A percentile compares a stretch with the other conserved stretches of the same genome.
phyloP scores from a whole-genome alignment of 1,140 invertebrate species.

The Drosophila pandora region DNA sequence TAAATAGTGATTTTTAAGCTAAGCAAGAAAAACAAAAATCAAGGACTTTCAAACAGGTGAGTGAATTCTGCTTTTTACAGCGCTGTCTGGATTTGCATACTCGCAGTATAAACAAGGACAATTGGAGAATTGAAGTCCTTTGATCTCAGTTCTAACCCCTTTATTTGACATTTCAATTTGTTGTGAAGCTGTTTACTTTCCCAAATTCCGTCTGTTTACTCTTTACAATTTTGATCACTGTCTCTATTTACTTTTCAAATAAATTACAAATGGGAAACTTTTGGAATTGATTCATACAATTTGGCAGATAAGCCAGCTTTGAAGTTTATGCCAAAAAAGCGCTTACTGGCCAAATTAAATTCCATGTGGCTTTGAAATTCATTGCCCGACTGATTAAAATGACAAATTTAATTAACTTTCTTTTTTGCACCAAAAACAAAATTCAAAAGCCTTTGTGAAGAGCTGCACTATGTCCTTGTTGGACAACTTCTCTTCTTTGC shows the following conservation, averaged over 20 bases:
- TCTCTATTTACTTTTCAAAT: not conserved
- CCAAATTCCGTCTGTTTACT: not conserved
- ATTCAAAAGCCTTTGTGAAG: conserved; percentile 5
- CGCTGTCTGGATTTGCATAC: not conserved
- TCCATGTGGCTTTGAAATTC: too few species aligned
- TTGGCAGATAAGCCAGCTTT: not conserved
- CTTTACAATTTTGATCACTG: not conserved
- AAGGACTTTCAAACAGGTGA: conserved; percentile 11
- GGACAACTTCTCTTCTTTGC: not conserved
- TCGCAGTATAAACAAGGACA: not conserved
- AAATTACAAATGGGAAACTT: not conserved
- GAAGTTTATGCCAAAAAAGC: not conserved
- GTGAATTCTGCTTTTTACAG: not conserved
- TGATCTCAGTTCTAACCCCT: not conserved
- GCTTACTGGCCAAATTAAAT: not conserved
- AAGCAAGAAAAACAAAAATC: conserved; percentile 7
- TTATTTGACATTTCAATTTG: conserved; percentile 1
- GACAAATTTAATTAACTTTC: conserved; percentile 5
- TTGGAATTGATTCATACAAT: not conserved
- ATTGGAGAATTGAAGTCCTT: not conserved
- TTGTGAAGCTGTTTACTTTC: not conserved
- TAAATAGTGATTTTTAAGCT: conserved; percentile 13
- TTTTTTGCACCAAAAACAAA: conserved; percentile 3
- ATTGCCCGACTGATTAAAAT: not conserved
- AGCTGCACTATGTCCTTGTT: not conserved